These are phyloP conservation scores for Odontamblyopus lacepedii DNA, from an alignment of 2,797 vertebrate species.

Conservation along the genomic window DNA sequence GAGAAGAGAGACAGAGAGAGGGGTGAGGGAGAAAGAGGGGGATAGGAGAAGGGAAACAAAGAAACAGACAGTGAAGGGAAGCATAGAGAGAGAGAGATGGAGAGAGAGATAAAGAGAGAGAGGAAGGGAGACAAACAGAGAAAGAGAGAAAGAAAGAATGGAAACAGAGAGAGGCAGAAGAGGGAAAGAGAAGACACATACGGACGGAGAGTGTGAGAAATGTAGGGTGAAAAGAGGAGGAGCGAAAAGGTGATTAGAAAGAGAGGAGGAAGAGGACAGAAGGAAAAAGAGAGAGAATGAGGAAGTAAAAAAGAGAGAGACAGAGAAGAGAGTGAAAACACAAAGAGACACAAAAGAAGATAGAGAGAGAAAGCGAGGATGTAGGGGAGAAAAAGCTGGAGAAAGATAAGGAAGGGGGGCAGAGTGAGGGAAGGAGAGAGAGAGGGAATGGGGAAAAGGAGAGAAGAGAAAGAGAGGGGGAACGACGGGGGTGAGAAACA, in stretches of 20 bases:
- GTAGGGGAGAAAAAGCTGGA: not conserved
- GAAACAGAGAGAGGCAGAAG: not conserved
- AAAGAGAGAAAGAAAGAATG: not conserved
- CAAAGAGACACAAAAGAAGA: too few relatives aligned
- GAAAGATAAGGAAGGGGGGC: too few relatives aligned
- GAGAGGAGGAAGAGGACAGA: not conserved
- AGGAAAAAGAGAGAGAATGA: not conserved
- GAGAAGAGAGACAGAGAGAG: not conserved
- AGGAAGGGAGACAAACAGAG: not conserved
- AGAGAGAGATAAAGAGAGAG: too few relatives aligned
- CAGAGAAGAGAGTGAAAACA: too few relatives aligned
- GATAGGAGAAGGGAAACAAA: too few relatives aligned
- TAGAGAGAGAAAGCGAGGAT: too few relatives aligned
- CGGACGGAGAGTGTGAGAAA: not conserved
- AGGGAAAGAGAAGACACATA: not conserved
- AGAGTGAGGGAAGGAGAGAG: too few relatives aligned
- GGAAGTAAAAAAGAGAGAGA: too few relatives aligned
- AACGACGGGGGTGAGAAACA: constrained; percentile 21
- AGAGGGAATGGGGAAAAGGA: not conserved
- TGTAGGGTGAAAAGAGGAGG: not conserved
- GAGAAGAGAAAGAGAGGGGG: constrained; percentile 61
- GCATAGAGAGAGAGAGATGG: not conserved
- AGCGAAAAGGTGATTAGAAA: not conserved
- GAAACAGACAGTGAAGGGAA: too few relatives aligned
- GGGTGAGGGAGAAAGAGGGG: too few relatives aligned